Evolutionary conservation across 2,888 invertebrate genomes (phyloP), one percentile per base, ranked within the genome.

Genomic region (Halocaridina rubra): DNA sequence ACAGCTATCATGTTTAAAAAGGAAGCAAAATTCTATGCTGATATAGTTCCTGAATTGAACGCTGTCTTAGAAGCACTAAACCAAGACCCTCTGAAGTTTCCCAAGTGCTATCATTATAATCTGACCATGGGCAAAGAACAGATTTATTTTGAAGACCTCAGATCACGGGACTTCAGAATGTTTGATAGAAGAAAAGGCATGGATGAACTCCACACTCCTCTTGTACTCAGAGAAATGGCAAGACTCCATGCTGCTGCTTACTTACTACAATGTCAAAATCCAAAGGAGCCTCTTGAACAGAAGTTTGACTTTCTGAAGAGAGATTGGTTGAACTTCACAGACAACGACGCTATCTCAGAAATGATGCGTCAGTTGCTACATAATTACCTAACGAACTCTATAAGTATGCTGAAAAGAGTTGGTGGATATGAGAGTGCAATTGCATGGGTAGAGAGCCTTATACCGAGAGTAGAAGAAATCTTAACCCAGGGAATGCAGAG

Each of bases 71-170:
- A 5, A 22, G 30, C 39, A 32, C 8, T 39, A 33, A 16, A n/a
- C 2, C 74, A 71, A 80, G 32, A 46, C 71, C 80, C 27, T 19
- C 7, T 80, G 27, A n/a, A 59, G 57, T 19, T 46, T 80, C 32
- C 57, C 72, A n/a, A 80, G 39, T 24, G 27, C 27, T 13, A 22
- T 53, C 30, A 80, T 80, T 71, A 19, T 57, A 4, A n/a, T 19
- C 3, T 53, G 16, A 19, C 2, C 16, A 3, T 1, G 16, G 16
- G 19, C 3, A 53, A 53, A 53, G 53, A 53, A 19, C 53, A 53
- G 10, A 53, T 53, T 53, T 53, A 53, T 3, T 53, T 53, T 53
- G 53, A 53, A 53, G 53, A 53, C 19, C 10, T 53, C 4, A 53
- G 53, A 53, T 16, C 53, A 3, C 16, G 53, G 19, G 53, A 5